Percentiles rank a stretch among this genome's conserved stretches.
Evolutionary conservation across 37 sponge, comb jelly and placozoan genomes (phyloP).

Genomic region (Diacarnus erythraeanus): DNA sequence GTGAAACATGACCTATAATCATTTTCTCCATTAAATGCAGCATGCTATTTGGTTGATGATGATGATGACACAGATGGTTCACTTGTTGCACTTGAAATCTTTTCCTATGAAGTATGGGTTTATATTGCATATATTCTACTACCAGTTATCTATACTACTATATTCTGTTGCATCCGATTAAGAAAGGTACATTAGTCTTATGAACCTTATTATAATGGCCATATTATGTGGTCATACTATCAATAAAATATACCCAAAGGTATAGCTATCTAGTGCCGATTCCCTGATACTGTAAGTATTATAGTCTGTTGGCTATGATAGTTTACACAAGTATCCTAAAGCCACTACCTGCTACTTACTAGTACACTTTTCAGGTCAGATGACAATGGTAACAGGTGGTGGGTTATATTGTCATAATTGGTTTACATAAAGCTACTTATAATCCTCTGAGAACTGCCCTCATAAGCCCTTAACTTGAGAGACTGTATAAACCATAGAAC

Average conservation of each 20-base stretch:
- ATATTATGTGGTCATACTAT: too few relatives aligned
- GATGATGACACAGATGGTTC: background rate
- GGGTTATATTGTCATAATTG: background rate
- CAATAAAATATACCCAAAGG: too few relatives aligned
- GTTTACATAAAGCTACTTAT: too few relatives aligned
- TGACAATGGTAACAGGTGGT: background rate
- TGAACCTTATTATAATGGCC: background rate
- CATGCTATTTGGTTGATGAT: background rate
- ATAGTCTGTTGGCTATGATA: too few relatives aligned
- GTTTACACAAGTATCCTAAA: too few relatives aligned
- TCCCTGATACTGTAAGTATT: too few relatives aligned
- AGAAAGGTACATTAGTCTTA: background rate
- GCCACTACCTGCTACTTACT: too few relatives aligned
- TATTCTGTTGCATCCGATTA: conserved; percentile 5
- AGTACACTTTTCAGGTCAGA: background rate
- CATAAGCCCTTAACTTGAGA: too few relatives aligned
- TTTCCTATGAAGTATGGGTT: conserved; percentile 62
- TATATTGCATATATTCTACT: conserved; percentile 39
- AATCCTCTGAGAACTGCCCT: too few relatives aligned
- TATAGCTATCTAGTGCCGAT: too few relatives aligned
- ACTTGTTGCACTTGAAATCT: background rate
- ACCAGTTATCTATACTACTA: conserved; percentile 33
- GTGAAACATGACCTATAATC: background rate
- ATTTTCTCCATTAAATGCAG: background rate
- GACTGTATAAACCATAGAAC: too few relatives aligned